These are phyloP conservation scores for Etheostoma nigrum DNA, from an alignment of 2,797 vertebrate genomes.

Conservation along the genomic window DNA sequence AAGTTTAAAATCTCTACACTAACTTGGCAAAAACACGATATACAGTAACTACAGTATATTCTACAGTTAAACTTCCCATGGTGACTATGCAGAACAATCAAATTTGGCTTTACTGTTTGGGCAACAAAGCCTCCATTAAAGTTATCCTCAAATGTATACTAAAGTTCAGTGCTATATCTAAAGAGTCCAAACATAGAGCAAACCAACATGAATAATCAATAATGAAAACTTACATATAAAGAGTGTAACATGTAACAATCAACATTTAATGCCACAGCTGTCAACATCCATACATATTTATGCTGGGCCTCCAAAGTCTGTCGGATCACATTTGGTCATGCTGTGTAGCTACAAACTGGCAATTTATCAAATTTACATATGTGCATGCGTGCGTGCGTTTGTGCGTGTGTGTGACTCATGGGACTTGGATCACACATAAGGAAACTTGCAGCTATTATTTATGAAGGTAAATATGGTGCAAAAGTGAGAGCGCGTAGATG, in stretches of 20 bases:
- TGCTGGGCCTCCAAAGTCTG: neutral
- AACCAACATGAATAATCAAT: neutral
- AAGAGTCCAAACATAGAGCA: neutral
- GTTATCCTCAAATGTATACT: neutral
- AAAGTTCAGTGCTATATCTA: neutral
- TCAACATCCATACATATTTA: constrained; percentile 4
- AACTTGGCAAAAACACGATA: neutral
- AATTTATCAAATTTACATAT: constrained; percentile 4
- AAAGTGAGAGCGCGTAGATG: too few relatives aligned
- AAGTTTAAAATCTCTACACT: neutral
- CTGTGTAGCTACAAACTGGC: constrained; percentile 4
- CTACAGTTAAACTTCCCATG: neutral
- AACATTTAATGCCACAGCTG: constrained; percentile 5
- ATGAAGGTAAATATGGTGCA: too few relatives aligned
- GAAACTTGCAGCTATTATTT: constrained; percentile 21
- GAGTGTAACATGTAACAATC: neutral
- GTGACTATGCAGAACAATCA: neutral
- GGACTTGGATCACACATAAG: neutral
- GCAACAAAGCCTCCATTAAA: neutral
- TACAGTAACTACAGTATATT: neutral
- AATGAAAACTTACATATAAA: neutral
- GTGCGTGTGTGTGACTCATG: constrained; percentile 25
- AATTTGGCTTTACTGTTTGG: neutral
- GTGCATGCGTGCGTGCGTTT: neutral
- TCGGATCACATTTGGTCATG: constrained; percentile 17